A percentile compares a stretch with the other conserved stretches of the same genome.
Conservation (phyloP, 2,888 invertebrate genomes). For the Homarus gammarus region DNA sequence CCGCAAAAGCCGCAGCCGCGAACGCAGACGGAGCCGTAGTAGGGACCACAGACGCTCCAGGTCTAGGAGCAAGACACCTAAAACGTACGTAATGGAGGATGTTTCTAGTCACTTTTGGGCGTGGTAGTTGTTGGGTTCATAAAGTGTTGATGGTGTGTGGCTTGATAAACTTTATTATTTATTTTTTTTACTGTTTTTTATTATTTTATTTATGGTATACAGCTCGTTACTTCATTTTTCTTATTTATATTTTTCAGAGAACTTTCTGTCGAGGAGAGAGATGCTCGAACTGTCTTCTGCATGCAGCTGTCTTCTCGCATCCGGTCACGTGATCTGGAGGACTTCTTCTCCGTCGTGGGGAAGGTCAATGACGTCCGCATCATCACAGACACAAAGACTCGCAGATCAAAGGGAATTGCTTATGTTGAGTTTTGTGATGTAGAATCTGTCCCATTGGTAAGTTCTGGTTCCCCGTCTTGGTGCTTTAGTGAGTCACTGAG, state of each 20-base stretch:
- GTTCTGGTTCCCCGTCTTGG: no score
- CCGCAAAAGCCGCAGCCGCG: conserved; percentile 72
- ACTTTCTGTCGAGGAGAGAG: conserved; percentile 96
- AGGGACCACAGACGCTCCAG: conserved; percentile 78
- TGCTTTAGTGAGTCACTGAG: no score
- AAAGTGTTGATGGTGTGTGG: no score
- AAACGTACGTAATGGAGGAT: conserved; percentile 77
- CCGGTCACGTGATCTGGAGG: conserved; percentile 95
- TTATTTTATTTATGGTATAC: background rate
- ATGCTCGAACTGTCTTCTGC: conserved; percentile 98
- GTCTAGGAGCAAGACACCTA: conserved; percentile 78
- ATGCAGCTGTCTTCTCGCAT: conserved; percentile 98
- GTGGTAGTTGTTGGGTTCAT: background rate
- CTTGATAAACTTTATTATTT: background rate
- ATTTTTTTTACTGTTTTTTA: no score
- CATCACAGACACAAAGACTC: conserved; percentile 99
- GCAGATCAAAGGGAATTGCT: conserved; percentile 99
- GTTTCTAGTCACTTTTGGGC: no score
- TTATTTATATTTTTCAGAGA: conserved; percentile 80
- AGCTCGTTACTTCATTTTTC: background rate
- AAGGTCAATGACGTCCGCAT: conserved; percentile 97
- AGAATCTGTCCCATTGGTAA: conserved; percentile 95
- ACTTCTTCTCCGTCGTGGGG: conserved; percentile 99
- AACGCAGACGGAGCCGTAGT: conserved; percentile 75
- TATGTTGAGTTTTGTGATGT: conserved; percentile 99